Evolutionary conservation across 2,888 invertebrate genomes (phyloP).

Genomic region (Mesorhabditis sp.): DNA sequence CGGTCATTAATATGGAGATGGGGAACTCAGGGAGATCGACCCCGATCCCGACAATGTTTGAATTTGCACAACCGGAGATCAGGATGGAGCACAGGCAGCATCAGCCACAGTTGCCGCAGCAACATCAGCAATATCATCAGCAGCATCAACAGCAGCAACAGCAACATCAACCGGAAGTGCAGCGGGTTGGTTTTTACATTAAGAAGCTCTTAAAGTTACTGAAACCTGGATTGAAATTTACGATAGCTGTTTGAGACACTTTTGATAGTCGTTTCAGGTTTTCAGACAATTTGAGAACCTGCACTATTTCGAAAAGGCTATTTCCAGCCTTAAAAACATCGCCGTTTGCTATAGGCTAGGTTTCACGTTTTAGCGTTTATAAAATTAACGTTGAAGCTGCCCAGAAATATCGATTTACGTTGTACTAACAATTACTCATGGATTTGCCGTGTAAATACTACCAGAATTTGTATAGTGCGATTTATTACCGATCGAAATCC

Average conservation of each 20-base stretch:
- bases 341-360: no score
- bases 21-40: conserved; percentile 13
- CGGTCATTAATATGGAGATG: conserved; percentile 51
- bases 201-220: background rate
- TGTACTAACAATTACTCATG: no score
- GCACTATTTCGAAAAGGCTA: no score
- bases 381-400: no score
- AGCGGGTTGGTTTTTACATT: background rate
- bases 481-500: no score
- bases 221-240: background rate
- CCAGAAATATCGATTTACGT: no score
- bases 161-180: conserved; percentile 14
- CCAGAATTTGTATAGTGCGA: no score
- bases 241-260: background rate
- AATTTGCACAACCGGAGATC: background rate
- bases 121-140: background rate
- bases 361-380: no score
- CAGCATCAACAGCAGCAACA: conserved; percentile 9
- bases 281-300: no score
- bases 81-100: conserved; percentile 6
- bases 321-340: no score
- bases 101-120: conserved; percentile 9
- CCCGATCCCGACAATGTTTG: background rate
- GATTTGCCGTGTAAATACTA: no score
- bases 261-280: background rate